A percentile compares a stretch with the other conserved stretches of the same genome.
Evolutionary conservation across 2,797 vertebrate species (phyloP).

Genomic region (Notoglanidium macrostoma): DNA sequence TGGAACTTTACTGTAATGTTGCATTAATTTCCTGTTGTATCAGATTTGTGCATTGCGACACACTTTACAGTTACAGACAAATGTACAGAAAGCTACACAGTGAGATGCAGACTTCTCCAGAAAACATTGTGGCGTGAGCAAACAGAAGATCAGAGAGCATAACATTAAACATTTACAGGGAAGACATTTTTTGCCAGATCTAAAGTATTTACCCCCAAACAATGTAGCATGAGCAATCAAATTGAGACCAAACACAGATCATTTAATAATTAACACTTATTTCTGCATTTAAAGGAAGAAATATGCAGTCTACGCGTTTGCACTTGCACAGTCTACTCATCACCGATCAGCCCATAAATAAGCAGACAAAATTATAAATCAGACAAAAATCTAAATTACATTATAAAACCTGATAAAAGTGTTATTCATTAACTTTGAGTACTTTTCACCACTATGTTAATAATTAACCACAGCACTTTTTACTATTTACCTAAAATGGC

Average conservation of each 20-base stretch:
- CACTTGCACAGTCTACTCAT: not conserved
- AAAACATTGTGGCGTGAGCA: not conserved
- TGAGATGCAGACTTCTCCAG: not conserved
- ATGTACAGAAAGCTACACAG: not conserved
- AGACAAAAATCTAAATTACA: constrained; percentile 44
- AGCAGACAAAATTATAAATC: constrained; percentile 18
- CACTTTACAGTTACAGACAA: not conserved
- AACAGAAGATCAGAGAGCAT: not conserved
- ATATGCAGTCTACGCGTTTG: not conserved
- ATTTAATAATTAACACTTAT: not conserved
- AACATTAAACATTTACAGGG: not conserved
- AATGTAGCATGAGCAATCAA: not conserved
- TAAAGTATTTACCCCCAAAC: not conserved
- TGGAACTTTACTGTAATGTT: not conserved
- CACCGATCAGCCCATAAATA: constrained; percentile 22
- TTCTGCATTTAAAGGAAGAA: not conserved
- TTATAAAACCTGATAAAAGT: constrained; percentile 53
- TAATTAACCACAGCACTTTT: constrained; percentile 35
- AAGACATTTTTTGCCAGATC: no score
- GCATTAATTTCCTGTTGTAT: not conserved
- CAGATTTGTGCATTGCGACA: not conserved
- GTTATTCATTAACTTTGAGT: constrained; percentile 45
- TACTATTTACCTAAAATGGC: constrained; percentile 27
- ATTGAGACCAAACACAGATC: no score
- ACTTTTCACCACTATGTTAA: constrained; percentile 46